Conservation (phyloP, 2,797 vertebrate species). For the Acestrorhynchus altus region DNA sequence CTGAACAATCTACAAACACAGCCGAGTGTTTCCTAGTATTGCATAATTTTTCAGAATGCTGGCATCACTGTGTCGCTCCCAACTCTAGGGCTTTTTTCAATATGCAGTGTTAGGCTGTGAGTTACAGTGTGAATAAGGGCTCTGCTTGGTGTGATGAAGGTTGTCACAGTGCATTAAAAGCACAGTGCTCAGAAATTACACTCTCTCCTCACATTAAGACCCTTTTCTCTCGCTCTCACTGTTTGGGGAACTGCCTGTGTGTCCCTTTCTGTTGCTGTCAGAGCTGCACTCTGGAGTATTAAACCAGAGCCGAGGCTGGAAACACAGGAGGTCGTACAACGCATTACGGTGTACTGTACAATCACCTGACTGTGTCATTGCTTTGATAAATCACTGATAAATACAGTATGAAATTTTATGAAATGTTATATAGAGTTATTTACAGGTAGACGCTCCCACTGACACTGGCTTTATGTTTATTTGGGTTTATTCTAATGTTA, state of each 20-base stretch:
- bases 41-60: not conserved
- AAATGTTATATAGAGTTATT: too few species aligned
- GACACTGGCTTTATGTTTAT: too few species aligned
- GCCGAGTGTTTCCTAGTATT: not conserved
- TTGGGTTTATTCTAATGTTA: too few species aligned
- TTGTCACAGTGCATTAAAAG: constrained; percentile 41
- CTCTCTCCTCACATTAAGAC: constrained; percentile 47
- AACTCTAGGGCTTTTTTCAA: not conserved
- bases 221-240: not conserved
- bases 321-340: too few species aligned
- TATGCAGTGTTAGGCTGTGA: not conserved
- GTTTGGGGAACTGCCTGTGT: not conserved
- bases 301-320: not conserved
- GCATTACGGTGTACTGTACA: too few species aligned
- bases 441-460: too few species aligned
- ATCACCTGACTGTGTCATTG: too few species aligned
- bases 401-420: too few species aligned
- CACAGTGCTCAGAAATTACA: constrained; percentile 27
- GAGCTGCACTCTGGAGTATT: not conserved
- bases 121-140: constrained; percentile 25
- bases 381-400: too few species aligned
- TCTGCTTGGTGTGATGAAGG: constrained; percentile 27
- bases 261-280: not conserved
- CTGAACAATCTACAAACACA: not conserved
- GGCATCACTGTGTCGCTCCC: not conserved